Percentiles rank a stretch among this genome's conserved stretches.
Evolutionary conservation across 2,888 invertebrate genomes (phyloP).

Genomic region (Teinopalpus imperialis): DNA sequence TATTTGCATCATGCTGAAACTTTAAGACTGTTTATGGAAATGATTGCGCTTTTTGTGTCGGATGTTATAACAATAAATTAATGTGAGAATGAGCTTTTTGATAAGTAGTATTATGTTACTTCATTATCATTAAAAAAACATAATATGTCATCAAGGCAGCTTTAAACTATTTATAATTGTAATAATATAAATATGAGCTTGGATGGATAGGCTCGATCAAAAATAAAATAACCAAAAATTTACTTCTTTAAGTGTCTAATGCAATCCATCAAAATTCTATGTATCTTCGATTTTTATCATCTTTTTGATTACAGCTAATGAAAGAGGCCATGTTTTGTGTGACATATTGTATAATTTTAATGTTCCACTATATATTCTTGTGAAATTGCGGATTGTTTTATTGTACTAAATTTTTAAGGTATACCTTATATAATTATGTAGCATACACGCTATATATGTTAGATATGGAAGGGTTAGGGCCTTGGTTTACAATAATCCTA

Average conservation of each 20-base stretch:
- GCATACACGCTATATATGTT: constrained; percentile 2
- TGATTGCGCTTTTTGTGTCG: not conserved
- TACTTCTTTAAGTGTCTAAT: no score
- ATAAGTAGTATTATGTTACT: no score
- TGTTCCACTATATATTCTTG: no score
- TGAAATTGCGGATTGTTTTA: not conserved
- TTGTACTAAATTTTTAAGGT: not conserved
- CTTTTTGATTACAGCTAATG: not conserved
- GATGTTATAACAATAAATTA: not conserved
- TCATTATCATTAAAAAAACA: no score
- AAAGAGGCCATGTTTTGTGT: not conserved
- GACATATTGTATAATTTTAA: not conserved
- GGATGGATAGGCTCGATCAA: no score
- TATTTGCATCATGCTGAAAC: constrained; percentile 18
- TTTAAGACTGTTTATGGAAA: constrained; percentile 28
- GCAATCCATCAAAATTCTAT: no score
- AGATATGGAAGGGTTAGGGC: not conserved
- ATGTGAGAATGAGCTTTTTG: no score
- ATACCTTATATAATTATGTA: constrained; percentile 19
- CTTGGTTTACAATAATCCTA: constrained; percentile 2
- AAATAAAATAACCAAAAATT: no score
- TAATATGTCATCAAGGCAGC: no score
- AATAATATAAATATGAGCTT: no score
- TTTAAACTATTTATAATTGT: no score
- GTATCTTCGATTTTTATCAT: no score